Base-by-base conservation (phyloP, 2,888 invertebrate genomes). In the Galeopsomyia nigrocyanea region DNA sequence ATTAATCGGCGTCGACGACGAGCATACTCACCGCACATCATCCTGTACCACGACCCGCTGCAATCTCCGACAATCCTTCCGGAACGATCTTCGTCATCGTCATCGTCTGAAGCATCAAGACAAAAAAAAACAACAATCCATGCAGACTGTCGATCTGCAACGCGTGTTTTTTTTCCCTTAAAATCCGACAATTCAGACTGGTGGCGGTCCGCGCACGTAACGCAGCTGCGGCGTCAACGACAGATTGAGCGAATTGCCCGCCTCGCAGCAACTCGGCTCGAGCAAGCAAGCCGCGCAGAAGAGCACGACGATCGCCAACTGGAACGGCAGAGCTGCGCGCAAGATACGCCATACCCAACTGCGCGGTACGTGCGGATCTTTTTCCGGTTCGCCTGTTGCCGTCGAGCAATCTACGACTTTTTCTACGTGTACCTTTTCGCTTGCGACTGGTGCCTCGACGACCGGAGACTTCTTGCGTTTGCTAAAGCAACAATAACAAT, bases 161-260 rank as follows among this genome's bases (percentile, higher is more conserved):
- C 5, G 26, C 26, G 26, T 26, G 13, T 39, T 10, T 39, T 39
- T 13, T n/a, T n/a, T n/a, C n/a, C n/a, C n/a, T n/a, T 16, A 26
- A 13, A 16, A 9, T 67, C 75, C 56, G 62, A 74, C 76, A 21
- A 73, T 84, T 91, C 90, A 94, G 78, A 93, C 91, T 10, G 95
- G 95, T 21, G 94, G 95, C 14, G 94, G 94, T 76, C 94, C 94
- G 74, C 92, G 90, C n/a, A 94, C 91, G 85, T 95, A 95, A 79
- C 93, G 91, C 70, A 95, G 88, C 81, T 94, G 94, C 6, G 95
- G 94, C n/a, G 92, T 91, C 53, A 95, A 87, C 0, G 93, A 92
- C 80, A 93, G 89, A 65, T 92, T 92, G 76, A 94, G 90, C 68
- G 92, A 93, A 87, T 94, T 93, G 80, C 94, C 89, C 68, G 92